Evolutionary conservation across 2,888 invertebrate species (phyloP).

Genomic region (Creontiades dilutus): DNA sequence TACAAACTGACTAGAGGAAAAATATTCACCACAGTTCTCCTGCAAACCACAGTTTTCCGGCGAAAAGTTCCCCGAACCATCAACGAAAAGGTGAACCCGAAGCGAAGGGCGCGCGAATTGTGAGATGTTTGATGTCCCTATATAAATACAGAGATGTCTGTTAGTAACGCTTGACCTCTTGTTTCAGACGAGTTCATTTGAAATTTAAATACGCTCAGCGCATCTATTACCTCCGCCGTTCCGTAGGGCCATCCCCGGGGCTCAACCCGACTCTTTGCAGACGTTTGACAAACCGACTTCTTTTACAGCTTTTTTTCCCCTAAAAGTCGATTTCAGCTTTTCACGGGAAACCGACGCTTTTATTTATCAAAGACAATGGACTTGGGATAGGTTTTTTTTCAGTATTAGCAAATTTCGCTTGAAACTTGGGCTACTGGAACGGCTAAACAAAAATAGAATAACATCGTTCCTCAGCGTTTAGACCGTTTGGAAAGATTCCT

Average conservation of each 20-base stretch:
- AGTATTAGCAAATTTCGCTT: no score
- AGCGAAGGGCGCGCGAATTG: slow-evolving; percentile 26
- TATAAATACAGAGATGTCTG: slow-evolving; percentile 57
- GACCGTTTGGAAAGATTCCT: no score
- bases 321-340: neutral
- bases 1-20: no score
- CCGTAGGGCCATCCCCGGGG: neutral
- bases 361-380: no score
- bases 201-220: slow-evolving; percentile 55
- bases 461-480: no score
- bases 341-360: neutral
- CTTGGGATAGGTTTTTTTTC: no score
- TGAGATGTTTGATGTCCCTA: slow-evolving; percentile 50
- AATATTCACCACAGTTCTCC: neutral
- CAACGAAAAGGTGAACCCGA: neutral
- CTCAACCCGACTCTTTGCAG: neutral
- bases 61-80: neutral
- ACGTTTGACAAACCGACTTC: slow-evolving; percentile 26
- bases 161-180: slow-evolving; percentile 62
- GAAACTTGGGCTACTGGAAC: no score
- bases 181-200: slow-evolving; percentile 57
- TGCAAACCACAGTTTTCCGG: no score
- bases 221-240: slow-evolving; percentile 38
- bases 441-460: no score
- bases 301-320: neutral